Base-by-base conservation (phyloP, 2,113 vertebrate genomes). In the Australoheros scitulus region DNA sequence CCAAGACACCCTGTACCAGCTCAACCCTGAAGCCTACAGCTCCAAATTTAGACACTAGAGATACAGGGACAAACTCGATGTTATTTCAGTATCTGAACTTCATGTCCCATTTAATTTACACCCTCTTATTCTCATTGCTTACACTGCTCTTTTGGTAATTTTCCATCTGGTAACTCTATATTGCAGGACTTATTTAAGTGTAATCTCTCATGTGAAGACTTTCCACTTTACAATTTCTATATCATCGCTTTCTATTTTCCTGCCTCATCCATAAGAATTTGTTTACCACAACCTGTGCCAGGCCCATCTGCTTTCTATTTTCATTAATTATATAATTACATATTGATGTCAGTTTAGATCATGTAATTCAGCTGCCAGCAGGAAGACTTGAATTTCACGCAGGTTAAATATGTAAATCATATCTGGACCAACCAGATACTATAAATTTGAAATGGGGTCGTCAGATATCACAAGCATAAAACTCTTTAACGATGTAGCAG, bases 11-110 rank as follows among this genome's bases (percentile, higher is more conserved):
- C 34, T 64, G 84, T 85, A 78, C 90, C 50, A 68, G 81, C 74
- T 80, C 55, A 84, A 24, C 57, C 81, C 56, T 79, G 61, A 83
- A 84, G 89, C 41, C 50, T 13, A 41, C 38, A 3, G 57, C 63
- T 89, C 90, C 89, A 88, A 90, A 92, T 92, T 90, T 92, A 94
- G 92, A 87, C 57, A 9, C 29, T 83, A 75, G 70, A 50, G 85
- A 83, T 77, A 87, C 80, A 61, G 41, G 18, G 72, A 83, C 85
- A 84, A 76, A 88, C 65, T 20, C 57, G 63, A 80, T 10, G 63
- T 87, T 79, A 83, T 83, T 87, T 81, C 65, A 87, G 89, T 80
- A 56, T 77, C 68, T 74, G 75, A n/a, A 84, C 78, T 60, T 57
- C 43, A 84, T 80, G 84, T 83, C 50, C 68, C 52, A 78, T 85